phyloP scores from a whole-genome alignment of 1,140 invertebrate species.

The Drosophila carrolli region DNA sequence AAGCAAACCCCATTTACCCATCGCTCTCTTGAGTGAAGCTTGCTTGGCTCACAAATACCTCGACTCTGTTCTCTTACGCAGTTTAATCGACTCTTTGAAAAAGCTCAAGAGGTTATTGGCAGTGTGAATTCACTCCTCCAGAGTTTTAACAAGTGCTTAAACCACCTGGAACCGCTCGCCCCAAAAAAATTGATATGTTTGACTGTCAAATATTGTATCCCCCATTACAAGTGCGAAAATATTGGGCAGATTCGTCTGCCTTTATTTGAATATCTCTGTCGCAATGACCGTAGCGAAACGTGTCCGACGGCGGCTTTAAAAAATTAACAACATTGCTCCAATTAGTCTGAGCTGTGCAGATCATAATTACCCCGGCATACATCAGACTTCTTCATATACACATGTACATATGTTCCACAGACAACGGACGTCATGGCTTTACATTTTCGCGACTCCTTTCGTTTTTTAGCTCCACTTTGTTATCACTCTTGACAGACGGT shows the following conservation, averaged over 20 bases:
- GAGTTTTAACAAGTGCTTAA: neutral
- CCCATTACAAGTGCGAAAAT: slow-evolving; percentile 8
- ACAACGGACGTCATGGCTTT: slow-evolving; percentile 2
- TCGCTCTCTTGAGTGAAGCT: slow-evolving; percentile 17
- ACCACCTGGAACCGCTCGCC: neutral
- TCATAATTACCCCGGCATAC: slow-evolving; percentile 15
- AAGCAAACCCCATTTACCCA: slow-evolving; percentile 1
- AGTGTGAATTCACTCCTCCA: neutral
- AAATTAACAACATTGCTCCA: slow-evolving; percentile 29
- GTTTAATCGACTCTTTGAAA: neutral
- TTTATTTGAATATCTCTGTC: slow-evolving; percentile 5
- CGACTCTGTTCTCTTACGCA: slow-evolving; percentile 4
- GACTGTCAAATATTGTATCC: neutral
- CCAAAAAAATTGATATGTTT: neutral
- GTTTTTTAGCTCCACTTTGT: slow-evolving; percentile 7
- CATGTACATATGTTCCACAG: neutral
- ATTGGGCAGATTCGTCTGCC: slow-evolving; percentile 1
- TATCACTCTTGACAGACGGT: slow-evolving; percentile 46
- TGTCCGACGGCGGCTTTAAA: slow-evolving; percentile 16
- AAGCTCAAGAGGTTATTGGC: slow-evolving; percentile 3
- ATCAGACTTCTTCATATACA: neutral
- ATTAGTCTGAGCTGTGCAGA: slow-evolving; percentile 8
- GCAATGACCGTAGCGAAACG: slow-evolving; percentile 25
- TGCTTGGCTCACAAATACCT: no score
- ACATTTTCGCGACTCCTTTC: slow-evolving; percentile 17